Evolutionary conservation across 2,888 invertebrate species (phyloP).

Genomic region (Eurytoma adleriae): DNA sequence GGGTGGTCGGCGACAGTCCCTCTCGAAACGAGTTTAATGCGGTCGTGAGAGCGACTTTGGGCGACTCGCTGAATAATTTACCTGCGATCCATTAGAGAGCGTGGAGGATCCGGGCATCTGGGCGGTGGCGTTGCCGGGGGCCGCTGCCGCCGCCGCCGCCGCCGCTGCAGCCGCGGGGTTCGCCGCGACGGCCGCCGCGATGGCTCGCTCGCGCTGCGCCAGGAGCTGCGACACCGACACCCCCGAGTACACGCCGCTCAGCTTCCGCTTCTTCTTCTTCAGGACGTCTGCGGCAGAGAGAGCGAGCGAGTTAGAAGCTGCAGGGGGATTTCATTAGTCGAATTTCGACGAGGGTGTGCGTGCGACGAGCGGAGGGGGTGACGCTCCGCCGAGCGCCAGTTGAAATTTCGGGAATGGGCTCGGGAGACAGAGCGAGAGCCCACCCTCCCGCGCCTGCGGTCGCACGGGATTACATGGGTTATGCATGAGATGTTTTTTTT

Average conservation of each 20-base stretch:
- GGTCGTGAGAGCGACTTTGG: no score
- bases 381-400: no score
- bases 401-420: no score
- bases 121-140: slow-evolving; percentile 59
- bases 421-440: no score
- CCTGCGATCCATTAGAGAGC: slow-evolving; percentile 72
- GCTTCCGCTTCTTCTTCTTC: slow-evolving; percentile 80
- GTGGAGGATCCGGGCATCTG: slow-evolving; percentile 58
- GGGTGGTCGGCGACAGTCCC: no score
- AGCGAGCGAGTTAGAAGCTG: not conserved
- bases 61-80: slow-evolving; percentile 60
- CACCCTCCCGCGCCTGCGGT: no score
- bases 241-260: slow-evolving; percentile 81
- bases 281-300: slow-evolving; percentile 75
- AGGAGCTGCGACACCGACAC: slow-evolving; percentile 82
- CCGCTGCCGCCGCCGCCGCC: slow-evolving; percentile 74
- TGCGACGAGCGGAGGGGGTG: not conserved
- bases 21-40: no score
- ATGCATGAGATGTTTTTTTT: no score
- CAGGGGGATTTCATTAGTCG: not conserved
- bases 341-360: not conserved
- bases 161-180: slow-evolving; percentile 16
- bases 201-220: slow-evolving; percentile 80
- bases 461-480: no score
- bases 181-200: slow-evolving; percentile 65